Evolutionary conservation across 2,113 vertebrate species (phyloP), one percentile per base, ranked within the genome.

Genomic region (Zosterops hypoxanthus): DNA sequence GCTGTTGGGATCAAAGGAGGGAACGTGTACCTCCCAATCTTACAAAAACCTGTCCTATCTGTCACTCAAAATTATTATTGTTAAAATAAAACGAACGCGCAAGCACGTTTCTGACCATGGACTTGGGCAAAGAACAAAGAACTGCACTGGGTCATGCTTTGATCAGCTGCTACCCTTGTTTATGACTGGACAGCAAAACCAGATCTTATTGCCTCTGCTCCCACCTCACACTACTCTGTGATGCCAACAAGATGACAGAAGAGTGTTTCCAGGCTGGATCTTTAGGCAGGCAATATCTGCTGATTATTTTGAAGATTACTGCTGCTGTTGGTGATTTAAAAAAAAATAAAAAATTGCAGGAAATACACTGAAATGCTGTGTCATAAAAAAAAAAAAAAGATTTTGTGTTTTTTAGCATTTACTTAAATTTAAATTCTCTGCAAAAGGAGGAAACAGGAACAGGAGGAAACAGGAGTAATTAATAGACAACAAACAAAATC

Each of bases 11-110:
- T 70, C 42, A 75, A 87, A 82, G 55, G 25, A 18, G 15, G 21
- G 31, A 73, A 14, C 4, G 52, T 0, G 0, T 0, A 31, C 11
- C 2, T 50, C 24, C 31, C 18, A 49, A 2, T 15, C 46, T 52
- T 63, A 84, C 39, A 56, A 57, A 83, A 82, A 64, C 10, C 26
- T 47, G 16, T 22, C 1, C 0, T 41, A 20, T 1, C 19, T 42
- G 26, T 33, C 34, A 36, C 34, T 68, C 49, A 44, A 44, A 80
- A 49, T 29, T 28, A 56, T 44, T 39, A 39, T 15, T 53, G 18
- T 12, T 49, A 19, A 68, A 80, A 78, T 65, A 65, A 56, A 8
- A 25, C 6, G 2, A 73, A 56, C 1, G 5, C 41, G 25, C n/a
- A 66, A 11, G 9, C 25, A 0, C 18, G 55, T 57, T 92, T 85